Percentiles rank a stretch among this genome's conserved stretches.
phyloP scores from a whole-genome alignment of 2,113 vertebrate genomes.

The Ochotona princeps region DNA sequence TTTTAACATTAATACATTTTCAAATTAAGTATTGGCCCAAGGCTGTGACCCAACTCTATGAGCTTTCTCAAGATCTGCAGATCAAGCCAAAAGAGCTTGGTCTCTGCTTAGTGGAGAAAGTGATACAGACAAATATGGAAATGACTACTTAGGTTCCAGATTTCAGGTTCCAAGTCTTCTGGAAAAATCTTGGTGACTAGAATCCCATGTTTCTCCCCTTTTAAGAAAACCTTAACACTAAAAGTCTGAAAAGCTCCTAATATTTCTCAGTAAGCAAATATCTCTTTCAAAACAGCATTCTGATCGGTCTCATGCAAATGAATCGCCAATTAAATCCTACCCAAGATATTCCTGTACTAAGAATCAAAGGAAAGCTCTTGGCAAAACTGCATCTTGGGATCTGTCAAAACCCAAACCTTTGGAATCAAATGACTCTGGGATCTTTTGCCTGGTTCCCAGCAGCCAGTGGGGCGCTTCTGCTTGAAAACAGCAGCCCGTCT shows the following conservation, averaged over 20 bases:
- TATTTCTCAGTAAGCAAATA: constrained; percentile 55
- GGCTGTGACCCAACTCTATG: not conserved
- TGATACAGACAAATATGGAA: constrained; percentile 37
- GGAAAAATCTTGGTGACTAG: constrained; percentile 44
- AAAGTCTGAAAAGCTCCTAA: constrained; percentile 28
- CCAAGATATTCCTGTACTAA: constrained; percentile 56
- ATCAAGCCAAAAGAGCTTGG: constrained; percentile 11
- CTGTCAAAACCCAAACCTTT: constrained; percentile 66
- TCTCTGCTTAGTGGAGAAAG: constrained; percentile 48
- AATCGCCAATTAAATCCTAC: constrained; percentile 71
- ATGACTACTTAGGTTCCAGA: constrained; percentile 1
- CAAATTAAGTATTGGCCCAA: constrained; percentile 19
- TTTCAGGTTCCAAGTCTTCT: constrained; percentile 61
- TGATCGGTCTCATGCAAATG: constrained; percentile 53
- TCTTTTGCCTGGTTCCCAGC: constrained; percentile 51
- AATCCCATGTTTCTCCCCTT: constrained; percentile 49
- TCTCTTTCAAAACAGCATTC: constrained; percentile 56
- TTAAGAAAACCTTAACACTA: constrained; percentile 2
- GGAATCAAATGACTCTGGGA: constrained; percentile 60
- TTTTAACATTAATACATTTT: constrained; percentile 50
- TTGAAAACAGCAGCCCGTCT: constrained; percentile 26
- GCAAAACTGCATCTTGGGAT: constrained; percentile 55
- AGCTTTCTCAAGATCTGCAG: constrained; percentile 52
- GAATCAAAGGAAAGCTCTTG: constrained; percentile 72
- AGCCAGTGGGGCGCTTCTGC: constrained; percentile 10